Evolutionary conservation across 2,888 invertebrate species (phyloP).

Genomic region (Fragum sueziense): DNA sequence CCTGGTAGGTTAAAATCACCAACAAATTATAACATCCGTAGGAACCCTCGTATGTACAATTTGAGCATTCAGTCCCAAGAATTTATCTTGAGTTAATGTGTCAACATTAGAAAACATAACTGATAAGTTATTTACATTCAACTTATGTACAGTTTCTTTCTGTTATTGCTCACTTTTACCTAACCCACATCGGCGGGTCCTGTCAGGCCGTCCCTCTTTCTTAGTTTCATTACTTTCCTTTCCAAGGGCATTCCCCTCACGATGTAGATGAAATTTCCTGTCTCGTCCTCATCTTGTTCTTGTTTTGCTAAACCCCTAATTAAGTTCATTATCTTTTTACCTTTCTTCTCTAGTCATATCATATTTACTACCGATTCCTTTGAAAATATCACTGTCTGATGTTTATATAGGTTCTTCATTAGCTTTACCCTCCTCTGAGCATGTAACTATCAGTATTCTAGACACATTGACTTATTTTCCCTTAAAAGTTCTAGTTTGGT

Average conservation of each 20-base stretch:
- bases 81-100: too few relatives aligned
- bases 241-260: not conserved
- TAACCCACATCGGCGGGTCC: not conserved
- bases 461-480: not conserved
- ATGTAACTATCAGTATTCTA: not conserved
- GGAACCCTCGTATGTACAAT: too few relatives aligned
- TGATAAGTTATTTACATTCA: not conserved
- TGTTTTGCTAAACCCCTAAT: not conserved
- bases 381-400: conserved; percentile 2
- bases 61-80: too few relatives aligned
- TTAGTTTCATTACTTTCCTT: not conserved
- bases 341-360: not conserved
- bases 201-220: not conserved
- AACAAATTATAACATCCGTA: too few relatives aligned
- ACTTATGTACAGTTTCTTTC: not conserved
- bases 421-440: not conserved
- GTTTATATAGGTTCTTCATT: not conserved
- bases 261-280: not conserved
- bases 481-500: not conserved
- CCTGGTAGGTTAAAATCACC: too few relatives aligned
- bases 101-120: too few relatives aligned
- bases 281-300: not conserved
- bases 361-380: not conserved
- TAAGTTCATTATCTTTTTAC: not conserved
- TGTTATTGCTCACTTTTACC: not conserved